phyloP scores from a whole-genome alignment of 92 coral and sea anemone species.

The Epizoanthus scotinus region DNA sequence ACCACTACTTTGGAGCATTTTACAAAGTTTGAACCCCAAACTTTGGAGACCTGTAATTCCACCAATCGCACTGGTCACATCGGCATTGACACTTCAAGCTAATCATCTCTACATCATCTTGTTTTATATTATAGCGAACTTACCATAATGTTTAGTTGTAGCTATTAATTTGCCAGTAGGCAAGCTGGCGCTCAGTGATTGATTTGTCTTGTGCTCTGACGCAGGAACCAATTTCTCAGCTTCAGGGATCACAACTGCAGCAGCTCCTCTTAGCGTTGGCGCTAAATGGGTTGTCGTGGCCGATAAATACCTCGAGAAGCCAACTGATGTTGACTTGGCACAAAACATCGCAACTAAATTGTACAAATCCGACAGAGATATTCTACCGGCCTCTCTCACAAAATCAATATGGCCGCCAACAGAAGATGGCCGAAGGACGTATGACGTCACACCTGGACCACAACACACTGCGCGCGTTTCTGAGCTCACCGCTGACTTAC shows the following conservation, averaged over 20 bases:
- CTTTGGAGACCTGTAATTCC: no score
- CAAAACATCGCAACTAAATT: conserved; percentile 76
- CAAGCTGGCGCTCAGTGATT: conserved; percentile 51
- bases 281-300: conserved; percentile 93
- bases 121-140: conserved; percentile 5
- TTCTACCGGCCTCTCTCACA: conserved; percentile 23
- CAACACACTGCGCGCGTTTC: conserved; percentile 37
- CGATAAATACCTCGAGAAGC: conserved; percentile 85
- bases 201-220: conserved; percentile 60
- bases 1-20: no score
- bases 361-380: conserved; percentile 11
- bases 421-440: conserved; percentile 49
- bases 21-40: no score
- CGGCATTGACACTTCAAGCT: no score
- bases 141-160: conserved; percentile 75
- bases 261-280: conserved; percentile 75
- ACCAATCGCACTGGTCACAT: no score
- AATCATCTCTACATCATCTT: no score
- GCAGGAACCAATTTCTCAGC: conserved; percentile 73
- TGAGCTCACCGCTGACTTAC: no score
- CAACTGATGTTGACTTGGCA: conserved; percentile 82
- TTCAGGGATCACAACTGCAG: conserved; percentile 76
- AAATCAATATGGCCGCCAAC: conserved; percentile 76
- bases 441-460: conserved; percentile 74
- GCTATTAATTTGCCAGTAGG: conserved; percentile 78